Evolutionary conservation across 2,888 invertebrate genomes (phyloP).

Genomic region (Patella caerulea): DNA sequence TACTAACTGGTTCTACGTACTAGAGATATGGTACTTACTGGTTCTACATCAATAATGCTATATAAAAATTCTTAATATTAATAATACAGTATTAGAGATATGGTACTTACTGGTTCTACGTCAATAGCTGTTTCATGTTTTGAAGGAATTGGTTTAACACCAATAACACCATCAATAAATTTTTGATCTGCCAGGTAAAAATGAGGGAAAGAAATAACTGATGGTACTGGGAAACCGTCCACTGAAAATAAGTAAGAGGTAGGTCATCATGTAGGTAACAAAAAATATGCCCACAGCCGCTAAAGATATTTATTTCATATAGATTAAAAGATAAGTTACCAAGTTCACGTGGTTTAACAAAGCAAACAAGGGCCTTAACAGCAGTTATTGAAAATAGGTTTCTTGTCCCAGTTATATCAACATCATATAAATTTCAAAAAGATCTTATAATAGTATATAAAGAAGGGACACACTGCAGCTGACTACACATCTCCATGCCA

Average conservation of each 20-base stretch:
- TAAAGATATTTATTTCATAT: background rate
- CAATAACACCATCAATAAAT: slow-evolving; percentile 49
- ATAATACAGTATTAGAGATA: too few species aligned
- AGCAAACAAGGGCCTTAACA: too few species aligned
- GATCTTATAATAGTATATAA: too few species aligned
- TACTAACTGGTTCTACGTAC: slow-evolving; percentile 63
- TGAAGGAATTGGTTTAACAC: slow-evolving; percentile 51
- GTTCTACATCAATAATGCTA: slow-evolving; percentile 55
- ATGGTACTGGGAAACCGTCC: slow-evolving; percentile 58
- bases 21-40: slow-evolving; percentile 46
- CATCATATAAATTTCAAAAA: too few species aligned
- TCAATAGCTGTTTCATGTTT: slow-evolving; percentile 57
- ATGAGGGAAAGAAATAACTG: slow-evolving; percentile 63
- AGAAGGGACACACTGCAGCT: too few species aligned
- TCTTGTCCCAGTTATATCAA: too few species aligned
- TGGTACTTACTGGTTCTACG: slow-evolving; percentile 60
- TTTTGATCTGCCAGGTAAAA: slow-evolving; percentile 59
- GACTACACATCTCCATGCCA: too few species aligned
- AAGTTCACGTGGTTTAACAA: too few species aligned
- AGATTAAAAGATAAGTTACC: background rate
- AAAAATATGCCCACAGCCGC: too few species aligned
- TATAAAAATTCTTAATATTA: too few species aligned
- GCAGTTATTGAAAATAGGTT: too few species aligned
- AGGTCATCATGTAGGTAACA: too few species aligned
- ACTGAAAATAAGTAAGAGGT: slow-evolving; percentile 42